A percentile compares a stretch with the other conserved stretches of the same genome.
These are phyloP conservation scores for Eupsittula cactorum DNA, from an alignment of 2,113 vertebrate species.

Conservation along the genomic window DNA sequence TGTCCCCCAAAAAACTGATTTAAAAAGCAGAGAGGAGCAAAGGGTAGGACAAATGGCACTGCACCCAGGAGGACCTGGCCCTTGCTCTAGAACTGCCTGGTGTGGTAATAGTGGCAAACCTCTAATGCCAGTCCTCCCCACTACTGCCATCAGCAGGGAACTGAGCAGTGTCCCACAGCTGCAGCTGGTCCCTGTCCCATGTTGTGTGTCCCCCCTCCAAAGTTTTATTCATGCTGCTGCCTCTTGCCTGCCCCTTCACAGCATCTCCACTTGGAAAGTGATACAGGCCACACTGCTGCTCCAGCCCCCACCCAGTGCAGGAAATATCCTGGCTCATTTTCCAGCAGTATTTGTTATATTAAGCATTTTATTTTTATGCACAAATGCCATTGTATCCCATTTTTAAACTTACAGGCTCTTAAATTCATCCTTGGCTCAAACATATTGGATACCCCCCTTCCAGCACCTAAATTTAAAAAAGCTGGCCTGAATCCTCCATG, in stretches of 20 bases:
- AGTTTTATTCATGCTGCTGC: background rate
- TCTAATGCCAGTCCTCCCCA: background rate
- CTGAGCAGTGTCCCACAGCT: background rate
- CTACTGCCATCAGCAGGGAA: background rate
- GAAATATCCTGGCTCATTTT: background rate
- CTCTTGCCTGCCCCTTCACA: fast-evolving
- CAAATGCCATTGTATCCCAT: background rate
- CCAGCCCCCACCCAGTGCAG: background rate
- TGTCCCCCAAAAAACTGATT: background rate
- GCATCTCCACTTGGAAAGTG: background rate
- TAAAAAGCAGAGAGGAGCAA: background rate
- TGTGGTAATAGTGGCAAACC: background rate
- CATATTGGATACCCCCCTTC: background rate
- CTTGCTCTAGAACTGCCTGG: background rate
- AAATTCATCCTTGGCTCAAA: background rate
- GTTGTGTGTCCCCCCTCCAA: background rate
- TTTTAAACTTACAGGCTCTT: background rate
- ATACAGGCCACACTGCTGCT: background rate
- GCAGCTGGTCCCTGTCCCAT: background rate
- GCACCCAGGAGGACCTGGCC: background rate
- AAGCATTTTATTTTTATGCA: background rate
- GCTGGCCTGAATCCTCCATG: background rate
- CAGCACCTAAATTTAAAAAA: background rate
- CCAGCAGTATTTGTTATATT: background rate
- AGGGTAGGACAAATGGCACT: background rate